Percentiles rank a stretch among this genome's conserved stretches.
These are phyloP conservation scores for Tethea ocularis DNA, from an alignment of 2,888 invertebrate species.

Conservation along the genomic window DNA sequence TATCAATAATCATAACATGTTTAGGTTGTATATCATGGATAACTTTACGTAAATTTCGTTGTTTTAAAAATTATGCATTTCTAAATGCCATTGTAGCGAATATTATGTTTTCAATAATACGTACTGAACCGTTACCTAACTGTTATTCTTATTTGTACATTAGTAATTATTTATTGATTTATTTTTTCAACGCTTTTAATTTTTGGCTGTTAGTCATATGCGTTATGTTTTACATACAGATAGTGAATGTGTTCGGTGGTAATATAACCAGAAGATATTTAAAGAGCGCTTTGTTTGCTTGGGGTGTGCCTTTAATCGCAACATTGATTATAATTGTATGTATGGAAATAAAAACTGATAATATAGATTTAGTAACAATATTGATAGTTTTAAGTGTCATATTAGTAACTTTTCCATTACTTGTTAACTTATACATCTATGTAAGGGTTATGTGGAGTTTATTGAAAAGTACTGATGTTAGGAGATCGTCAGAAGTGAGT, in stretches of 20 bases:
- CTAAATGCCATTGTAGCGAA: not conserved
- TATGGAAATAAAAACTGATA: no score
- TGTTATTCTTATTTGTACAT: not conserved
- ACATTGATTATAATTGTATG: not conserved
- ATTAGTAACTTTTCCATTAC: not conserved
- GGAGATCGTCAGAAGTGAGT: not conserved
- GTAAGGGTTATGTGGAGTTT: not conserved
- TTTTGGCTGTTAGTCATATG: slow-evolving; percentile 3
- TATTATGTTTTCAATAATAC: not conserved
- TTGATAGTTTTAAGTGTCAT: no score
- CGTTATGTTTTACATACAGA: not conserved
- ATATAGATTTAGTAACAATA: not conserved
- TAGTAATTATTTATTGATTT: not conserved
- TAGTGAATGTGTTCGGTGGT: not conserved
- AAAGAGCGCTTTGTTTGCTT: not conserved
- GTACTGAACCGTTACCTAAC: not conserved
- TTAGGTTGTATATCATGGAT: not conserved
- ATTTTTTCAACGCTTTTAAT: not conserved
- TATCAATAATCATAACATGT: not conserved
- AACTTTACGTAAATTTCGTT: not conserved
- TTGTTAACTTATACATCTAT: not conserved
- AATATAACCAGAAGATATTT: not conserved
- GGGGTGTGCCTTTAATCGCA: not conserved
- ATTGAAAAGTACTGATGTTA: not conserved
- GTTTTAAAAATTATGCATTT: not conserved